Evolutionary conservation across 2,888 invertebrate species (phyloP).

Genomic region (Oligia strigilis): DNA sequence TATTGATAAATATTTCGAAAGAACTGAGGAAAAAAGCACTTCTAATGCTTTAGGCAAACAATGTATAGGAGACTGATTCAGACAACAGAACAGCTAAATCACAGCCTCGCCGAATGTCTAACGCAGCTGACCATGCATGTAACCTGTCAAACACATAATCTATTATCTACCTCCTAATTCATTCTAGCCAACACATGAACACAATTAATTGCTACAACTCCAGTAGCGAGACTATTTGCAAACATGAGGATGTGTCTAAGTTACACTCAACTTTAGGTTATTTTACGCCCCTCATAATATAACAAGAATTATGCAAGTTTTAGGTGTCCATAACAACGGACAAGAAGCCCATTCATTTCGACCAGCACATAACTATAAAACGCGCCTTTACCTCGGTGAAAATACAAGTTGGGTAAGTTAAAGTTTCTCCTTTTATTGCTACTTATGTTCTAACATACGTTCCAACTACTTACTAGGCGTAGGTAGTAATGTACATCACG

Average conservation of each 20-base stretch:
- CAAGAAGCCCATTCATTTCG: constrained; percentile 31
- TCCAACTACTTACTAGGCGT: not conserved
- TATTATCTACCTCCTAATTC: constrained; percentile 11
- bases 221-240: not conserved
- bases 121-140: not conserved
- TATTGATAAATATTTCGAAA: too few relatives aligned
- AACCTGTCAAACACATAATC: constrained; percentile 19
- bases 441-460: constrained; percentile 12
- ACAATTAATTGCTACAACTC: constrained; percentile 5
- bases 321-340: constrained; percentile 21
- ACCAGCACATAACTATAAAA: constrained; percentile 45
- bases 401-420: constrained; percentile 44
- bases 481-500: constrained; percentile 19
- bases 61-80: not conserved
- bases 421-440: constrained; percentile 48
- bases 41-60: not conserved
- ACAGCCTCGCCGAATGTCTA: not conserved
- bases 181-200: constrained; percentile 10
- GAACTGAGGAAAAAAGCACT: too few relatives aligned
- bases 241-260: not conserved
- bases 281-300: constrained; percentile 9
- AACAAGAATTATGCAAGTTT: constrained; percentile 30
- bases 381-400: constrained; percentile 22
- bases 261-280: not conserved
- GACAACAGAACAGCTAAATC: not conserved